phyloP scores from a whole-genome alignment of 2,888 invertebrate species.

The Lutraria lutraria region DNA sequence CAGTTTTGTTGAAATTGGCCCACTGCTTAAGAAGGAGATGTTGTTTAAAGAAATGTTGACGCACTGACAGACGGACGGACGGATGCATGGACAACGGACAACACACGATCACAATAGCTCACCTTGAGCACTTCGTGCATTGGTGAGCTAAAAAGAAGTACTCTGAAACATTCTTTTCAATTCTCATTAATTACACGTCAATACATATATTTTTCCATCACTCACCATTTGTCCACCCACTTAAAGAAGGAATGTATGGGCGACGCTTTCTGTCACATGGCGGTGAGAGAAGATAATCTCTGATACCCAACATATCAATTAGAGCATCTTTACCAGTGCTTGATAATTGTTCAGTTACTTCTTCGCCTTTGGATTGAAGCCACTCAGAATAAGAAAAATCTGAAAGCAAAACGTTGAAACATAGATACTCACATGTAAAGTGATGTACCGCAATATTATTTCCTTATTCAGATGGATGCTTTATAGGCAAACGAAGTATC shows the following conservation, averaged over 20 bases:
- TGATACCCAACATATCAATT: constrained; percentile 63
- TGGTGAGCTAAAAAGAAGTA: too few relatives aligned
- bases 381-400: constrained; percentile 71
- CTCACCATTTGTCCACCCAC: constrained; percentile 74
- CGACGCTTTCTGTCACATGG: constrained; percentile 63
- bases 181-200: too few relatives aligned
- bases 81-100: too few relatives aligned
- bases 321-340: constrained; percentile 63
- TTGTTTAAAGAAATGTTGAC: too few relatives aligned
- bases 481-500: neutral
- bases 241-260: constrained; percentile 62
- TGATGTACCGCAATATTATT: neutral
- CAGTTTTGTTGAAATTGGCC: too few relatives aligned
- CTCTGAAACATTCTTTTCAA: too few relatives aligned
- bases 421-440: neutral
- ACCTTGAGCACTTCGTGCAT: too few relatives aligned
- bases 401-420: constrained; percentile 28
- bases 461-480: neutral
- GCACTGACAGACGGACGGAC: too few relatives aligned
- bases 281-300: constrained; percentile 49
- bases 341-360: constrained; percentile 51
- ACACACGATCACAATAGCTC: too few relatives aligned
- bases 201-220: neutral
- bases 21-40: too few relatives aligned
- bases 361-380: constrained; percentile 61